Evolutionary conservation across 1,140 invertebrate genomes (phyloP).

Genomic region (Pseudomyrmex flavicornis): DNA sequence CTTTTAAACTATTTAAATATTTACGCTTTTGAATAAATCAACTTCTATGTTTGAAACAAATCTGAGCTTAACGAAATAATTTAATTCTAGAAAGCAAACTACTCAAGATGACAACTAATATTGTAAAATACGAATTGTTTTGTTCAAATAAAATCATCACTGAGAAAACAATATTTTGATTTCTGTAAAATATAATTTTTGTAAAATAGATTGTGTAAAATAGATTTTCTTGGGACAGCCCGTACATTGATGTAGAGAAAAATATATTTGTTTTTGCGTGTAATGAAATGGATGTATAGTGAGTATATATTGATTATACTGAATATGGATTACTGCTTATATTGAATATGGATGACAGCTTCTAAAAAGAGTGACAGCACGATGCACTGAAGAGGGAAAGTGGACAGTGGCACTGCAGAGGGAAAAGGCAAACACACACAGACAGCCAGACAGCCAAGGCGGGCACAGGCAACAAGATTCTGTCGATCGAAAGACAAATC

Average conservation of each 20-base stretch:
- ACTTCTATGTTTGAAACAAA: background rate
- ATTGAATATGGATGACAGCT: slow-evolving; percentile 36
- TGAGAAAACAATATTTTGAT: background rate
- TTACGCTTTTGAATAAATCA: background rate
- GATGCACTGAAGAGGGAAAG: slow-evolving; percentile 59
- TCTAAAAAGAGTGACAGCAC: slow-evolving; percentile 53
- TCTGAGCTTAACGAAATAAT: background rate
- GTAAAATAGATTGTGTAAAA: background rate
- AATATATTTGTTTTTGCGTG: slow-evolving; percentile 22
- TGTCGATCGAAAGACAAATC: slow-evolving; percentile 30
- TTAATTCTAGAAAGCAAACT: background rate
- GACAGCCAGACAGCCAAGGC: slow-evolving; percentile 69
- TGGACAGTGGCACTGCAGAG: slow-evolving; percentile 51
- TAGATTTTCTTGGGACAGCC: slow-evolving; percentile 9
- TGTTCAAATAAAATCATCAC: background rate
- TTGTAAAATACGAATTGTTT: background rate
- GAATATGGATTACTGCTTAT: slow-evolving; percentile 36
- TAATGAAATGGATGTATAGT: slow-evolving; percentile 37
- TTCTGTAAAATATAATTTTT: background rate
- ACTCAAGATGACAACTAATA: background rate
- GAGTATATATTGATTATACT: slow-evolving; percentile 17
- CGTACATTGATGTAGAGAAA: background rate
- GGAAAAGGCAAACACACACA: slow-evolving; percentile 64
- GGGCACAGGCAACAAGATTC: slow-evolving; percentile 36
- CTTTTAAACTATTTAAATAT: background rate